Base-by-base conservation (phyloP, 2,113 vertebrate genomes). In the Piliocolobus tephrosceles region DNA sequence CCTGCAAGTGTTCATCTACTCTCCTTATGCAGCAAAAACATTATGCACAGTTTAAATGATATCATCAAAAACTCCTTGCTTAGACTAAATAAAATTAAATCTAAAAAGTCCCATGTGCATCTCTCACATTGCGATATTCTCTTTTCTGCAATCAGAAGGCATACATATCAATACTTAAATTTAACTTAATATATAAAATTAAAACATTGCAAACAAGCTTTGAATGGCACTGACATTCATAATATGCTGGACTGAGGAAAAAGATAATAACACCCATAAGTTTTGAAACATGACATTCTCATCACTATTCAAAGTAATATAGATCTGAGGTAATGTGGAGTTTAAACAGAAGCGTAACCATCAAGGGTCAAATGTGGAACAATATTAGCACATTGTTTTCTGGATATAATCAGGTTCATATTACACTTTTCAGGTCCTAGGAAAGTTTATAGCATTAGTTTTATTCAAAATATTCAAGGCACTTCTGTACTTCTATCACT, bases 121-220 rank as follows among this genome's bases (percentile, higher is more conserved):
- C 66, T 83, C 8, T 3, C 12, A 73, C 38, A 55, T 27, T 68
- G 73, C 6, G 90, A 84, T 90, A 90, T 25, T 91, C 83, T 96
- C 47, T 11, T 93, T 73, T 86, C 55, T 96, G 22, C 70, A 96
- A 70, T 78, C 25, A 82, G 55, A 90, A 57, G 72, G 72, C 75
- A 68, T 90, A 76, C 38, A 86, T 18, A 94, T 84, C 43, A 58
- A 94, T 90, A 90, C 50, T 83, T 92, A 92, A 88, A 91, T 96
- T 78, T 79, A 88, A 91, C 95, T 78, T 79, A 95, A 97, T 88
- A 95, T 89, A 35, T 79, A 18, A 94, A 95, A 96, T 94, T 55
- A 88, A 96, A 98, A 91, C 43, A 79, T 83, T 32, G 6, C 22
- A 93, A 58, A 16, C 35, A 94, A 58, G 12, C 35, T 94, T 94